phyloP scores from a whole-genome alignment of 2,888 invertebrate species.

The Dorcus hopei region DNA sequence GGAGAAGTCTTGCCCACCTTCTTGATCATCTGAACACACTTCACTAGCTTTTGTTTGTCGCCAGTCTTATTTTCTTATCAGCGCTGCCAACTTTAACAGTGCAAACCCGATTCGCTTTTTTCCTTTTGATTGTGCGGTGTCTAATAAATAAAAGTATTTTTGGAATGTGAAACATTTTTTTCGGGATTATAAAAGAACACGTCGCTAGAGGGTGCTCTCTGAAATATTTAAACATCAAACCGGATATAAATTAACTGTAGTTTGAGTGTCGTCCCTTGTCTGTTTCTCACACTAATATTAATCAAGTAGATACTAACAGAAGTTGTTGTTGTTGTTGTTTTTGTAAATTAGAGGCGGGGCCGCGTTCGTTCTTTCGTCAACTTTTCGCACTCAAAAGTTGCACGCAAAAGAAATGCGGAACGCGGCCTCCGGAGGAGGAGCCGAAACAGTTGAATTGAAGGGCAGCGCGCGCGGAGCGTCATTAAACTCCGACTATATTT shows the following conservation, averaged over 20 bases:
- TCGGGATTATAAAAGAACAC: too few relatives aligned
- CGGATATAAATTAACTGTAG: too few relatives aligned
- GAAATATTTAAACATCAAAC: too few relatives aligned
- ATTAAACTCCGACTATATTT: background rate
- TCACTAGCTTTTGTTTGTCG: background rate
- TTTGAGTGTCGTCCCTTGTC: too few relatives aligned
- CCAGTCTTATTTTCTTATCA: background rate
- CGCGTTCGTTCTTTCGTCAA: conserved; percentile 14
- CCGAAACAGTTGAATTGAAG: background rate
- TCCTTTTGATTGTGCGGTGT: too few relatives aligned
- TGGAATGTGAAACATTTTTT: too few relatives aligned
- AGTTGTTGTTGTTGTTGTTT: background rate
- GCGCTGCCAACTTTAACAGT: too few relatives aligned
- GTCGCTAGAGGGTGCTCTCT: too few relatives aligned
- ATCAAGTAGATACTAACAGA: background rate
- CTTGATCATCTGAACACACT: background rate
- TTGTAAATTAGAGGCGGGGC: background rate
- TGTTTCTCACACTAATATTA: too few relatives aligned
- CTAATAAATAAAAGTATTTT: too few relatives aligned
- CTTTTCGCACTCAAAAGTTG: conserved; percentile 14
- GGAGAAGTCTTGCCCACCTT: background rate
- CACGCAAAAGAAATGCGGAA: conserved; percentile 8
- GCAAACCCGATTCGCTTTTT: too few relatives aligned
- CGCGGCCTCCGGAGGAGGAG: background rate
- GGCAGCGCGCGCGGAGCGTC: background rate